These are phyloP conservation scores for Phoebastria nigripes DNA, from an alignment of 2,797 vertebrate genomes.

Conservation along the genomic window DNA sequence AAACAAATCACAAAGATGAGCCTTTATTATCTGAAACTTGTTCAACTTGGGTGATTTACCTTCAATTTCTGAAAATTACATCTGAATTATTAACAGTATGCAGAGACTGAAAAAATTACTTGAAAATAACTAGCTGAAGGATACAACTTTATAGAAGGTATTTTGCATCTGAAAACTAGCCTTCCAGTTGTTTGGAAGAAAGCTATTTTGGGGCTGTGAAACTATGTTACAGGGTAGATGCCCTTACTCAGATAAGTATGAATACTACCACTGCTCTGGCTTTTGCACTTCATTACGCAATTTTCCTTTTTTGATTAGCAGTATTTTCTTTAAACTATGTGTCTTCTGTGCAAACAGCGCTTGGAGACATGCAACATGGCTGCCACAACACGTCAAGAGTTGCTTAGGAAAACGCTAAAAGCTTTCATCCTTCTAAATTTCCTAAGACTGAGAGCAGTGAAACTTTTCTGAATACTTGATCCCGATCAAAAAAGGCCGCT, in stretches of 20 bases:
- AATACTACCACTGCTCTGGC: neutral
- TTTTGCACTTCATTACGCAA: neutral
- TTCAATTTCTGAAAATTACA: neutral
- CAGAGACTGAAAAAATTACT: neutral
- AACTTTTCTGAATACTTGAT: constrained; percentile 34
- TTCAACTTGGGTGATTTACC: neutral
- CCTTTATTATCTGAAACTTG: neutral
- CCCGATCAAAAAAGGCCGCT: constrained; percentile 58
- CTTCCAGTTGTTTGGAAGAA: neutral
- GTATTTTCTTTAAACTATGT: neutral
- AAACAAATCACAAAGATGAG: neutral
- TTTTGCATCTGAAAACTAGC: neutral
- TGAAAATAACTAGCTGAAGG: neutral
- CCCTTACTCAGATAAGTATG: neutral
- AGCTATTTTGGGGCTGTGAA: neutral
- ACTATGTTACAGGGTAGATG: neutral
- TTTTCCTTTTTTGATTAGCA: neutral
- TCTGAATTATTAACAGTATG: neutral
- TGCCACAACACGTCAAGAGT: neutral
- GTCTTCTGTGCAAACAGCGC: neutral
- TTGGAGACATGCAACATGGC: neutral
- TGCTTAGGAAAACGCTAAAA: neutral
- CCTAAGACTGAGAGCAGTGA: neutral
- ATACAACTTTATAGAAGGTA: neutral
- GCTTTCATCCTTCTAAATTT: neutral